A percentile compares a stretch with the other conserved stretches of the same genome.
Evolutionary conservation across 2,888 invertebrate species (phyloP).

Genomic region (Tetanocera ferruginea): DNA sequence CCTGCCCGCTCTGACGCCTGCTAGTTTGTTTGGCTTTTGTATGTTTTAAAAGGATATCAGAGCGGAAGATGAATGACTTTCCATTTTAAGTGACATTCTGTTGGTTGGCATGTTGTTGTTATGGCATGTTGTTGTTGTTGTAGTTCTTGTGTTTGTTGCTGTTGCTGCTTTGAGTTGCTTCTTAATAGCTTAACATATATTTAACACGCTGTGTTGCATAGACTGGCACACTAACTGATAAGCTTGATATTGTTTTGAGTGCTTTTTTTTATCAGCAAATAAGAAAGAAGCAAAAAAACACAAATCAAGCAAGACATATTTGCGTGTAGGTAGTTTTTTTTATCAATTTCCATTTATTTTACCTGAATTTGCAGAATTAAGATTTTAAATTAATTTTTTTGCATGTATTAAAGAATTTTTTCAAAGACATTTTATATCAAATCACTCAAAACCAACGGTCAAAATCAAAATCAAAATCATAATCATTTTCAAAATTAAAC

Average conservation of each 20-base stretch:
- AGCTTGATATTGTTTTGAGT: background rate
- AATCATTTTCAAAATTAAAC: too few relatives aligned
- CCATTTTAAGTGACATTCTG: constrained; percentile 61
- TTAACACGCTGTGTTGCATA: constrained; percentile 1
- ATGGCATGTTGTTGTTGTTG: background rate
- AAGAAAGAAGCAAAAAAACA: background rate
- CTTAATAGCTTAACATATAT: constrained; percentile 20
- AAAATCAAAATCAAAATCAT: too few relatives aligned
- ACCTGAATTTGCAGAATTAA: too few relatives aligned
- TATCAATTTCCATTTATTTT: too few relatives aligned
- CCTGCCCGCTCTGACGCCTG: background rate
- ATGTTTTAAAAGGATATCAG: constrained; percentile 33
- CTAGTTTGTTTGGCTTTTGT: constrained; percentile 29
- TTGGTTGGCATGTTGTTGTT: background rate
- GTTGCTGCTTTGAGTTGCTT: background rate
- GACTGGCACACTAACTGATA: constrained; percentile 5
- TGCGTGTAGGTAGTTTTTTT: too few relatives aligned
- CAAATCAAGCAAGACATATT: background rate
- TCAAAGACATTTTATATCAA: too few relatives aligned
- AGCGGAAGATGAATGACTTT: constrained; percentile 60
- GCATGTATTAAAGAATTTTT: too few relatives aligned
- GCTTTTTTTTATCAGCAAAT: background rate
- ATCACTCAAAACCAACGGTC: too few relatives aligned
- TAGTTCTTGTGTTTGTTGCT: background rate
- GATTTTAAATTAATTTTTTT: too few relatives aligned